These are phyloP conservation scores for Tetramorium simillimum DNA, from an alignment of 1,140 invertebrate species.

Conservation along the genomic window DNA sequence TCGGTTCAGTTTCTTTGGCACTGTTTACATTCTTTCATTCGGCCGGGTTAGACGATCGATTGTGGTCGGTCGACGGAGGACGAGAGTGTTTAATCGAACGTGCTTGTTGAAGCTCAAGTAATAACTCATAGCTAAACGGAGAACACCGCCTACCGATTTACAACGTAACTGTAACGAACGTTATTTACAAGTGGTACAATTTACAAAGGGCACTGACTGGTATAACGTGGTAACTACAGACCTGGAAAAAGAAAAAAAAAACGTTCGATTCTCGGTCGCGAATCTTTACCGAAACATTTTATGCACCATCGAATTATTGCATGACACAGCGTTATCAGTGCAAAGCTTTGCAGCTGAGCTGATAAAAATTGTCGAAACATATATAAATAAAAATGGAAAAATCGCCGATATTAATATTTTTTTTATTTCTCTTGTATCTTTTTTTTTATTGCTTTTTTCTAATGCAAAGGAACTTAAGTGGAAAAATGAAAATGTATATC, in stretches of 20 bases:
- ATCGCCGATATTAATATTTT: not conserved
- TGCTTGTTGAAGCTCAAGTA: not conserved
- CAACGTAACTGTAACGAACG: conserved; percentile 34
- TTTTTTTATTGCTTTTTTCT: conserved; percentile 6
- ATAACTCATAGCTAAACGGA: conserved; percentile 37
- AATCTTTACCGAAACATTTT: conserved; percentile 49
- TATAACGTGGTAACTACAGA: conserved; percentile 65
- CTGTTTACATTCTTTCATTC: conserved; percentile 28
- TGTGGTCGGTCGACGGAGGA: conserved; percentile 29
- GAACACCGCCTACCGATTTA: conserved; percentile 33
- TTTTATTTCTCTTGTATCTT: not conserved
- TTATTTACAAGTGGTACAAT: conserved; percentile 46
- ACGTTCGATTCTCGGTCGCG: conserved; percentile 5
- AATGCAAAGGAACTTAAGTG: conserved; percentile 13
- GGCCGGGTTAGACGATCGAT: conserved; percentile 34
- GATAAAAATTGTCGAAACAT: not conserved
- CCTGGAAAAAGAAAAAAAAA: conserved; percentile 31
- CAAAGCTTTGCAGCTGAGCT: not conserved
- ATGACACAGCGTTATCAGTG: conserved; percentile 61
- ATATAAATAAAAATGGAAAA: conserved; percentile 11
- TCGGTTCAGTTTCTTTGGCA: conserved; percentile 66
- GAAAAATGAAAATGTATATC: conserved; percentile 27
- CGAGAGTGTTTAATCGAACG: conserved; percentile 35
- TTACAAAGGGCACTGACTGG: conserved; percentile 59
- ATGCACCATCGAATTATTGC: conserved; percentile 41